A percentile compares a stretch with the other conserved stretches of the same genome.
Conservation (phyloP, 2,113 vertebrate species). For the Pelvicachromis taeniatus region DNA sequence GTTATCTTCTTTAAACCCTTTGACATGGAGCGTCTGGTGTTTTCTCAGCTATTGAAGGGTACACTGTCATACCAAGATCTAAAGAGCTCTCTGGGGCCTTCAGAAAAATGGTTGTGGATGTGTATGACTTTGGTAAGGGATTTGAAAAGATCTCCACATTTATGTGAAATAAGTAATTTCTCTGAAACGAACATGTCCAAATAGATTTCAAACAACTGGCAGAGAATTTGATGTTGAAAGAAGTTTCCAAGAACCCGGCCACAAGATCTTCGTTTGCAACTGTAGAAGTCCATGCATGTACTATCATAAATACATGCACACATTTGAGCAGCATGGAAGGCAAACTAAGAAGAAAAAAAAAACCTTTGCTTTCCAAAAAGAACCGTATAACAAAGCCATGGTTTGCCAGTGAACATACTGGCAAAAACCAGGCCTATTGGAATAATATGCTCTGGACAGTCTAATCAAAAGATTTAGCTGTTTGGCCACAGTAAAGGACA, state of each 20-base stretch:
- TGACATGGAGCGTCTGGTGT: not conserved
- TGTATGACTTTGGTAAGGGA: not conserved
- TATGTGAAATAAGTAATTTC: not conserved
- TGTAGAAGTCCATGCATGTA: not conserved
- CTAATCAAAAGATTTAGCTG: not conserved
- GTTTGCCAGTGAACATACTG: not conserved
- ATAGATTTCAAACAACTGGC: not conserved
- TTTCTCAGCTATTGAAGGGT: not conserved
- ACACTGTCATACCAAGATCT: not conserved
- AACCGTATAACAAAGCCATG: not conserved
- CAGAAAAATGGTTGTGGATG: not conserved
- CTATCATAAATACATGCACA: not conserved
- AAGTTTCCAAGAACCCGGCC: not conserved
- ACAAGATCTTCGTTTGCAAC: not conserved
- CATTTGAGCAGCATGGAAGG: not conserved
- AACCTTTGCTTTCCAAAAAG: fast-evolving
- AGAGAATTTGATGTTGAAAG: not conserved
- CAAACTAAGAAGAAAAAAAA: not conserved
- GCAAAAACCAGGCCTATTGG: not conserved
- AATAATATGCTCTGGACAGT: not conserved
- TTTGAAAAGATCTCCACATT: not conserved
- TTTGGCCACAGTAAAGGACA: not conserved
- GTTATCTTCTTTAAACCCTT: not conserved
- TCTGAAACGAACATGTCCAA: not conserved
- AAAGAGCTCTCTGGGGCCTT: not conserved